Conservation (phyloP, 2,113 vertebrate genomes). For the Myiagra hebetior region DNA sequence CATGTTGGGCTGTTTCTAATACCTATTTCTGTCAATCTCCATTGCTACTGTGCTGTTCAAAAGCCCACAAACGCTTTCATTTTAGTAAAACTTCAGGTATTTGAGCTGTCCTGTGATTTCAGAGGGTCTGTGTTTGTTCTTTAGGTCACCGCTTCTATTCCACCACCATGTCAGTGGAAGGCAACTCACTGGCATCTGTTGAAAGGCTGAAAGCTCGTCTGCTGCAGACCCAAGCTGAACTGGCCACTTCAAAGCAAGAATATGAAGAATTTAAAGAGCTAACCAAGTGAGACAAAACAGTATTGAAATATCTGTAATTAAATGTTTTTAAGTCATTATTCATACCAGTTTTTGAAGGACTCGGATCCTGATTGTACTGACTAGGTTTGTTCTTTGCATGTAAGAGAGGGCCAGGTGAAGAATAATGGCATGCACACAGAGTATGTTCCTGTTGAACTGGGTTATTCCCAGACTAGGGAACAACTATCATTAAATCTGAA, state of each 20-base stretch:
- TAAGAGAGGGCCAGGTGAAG: background rate
- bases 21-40: background rate
- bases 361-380: background rate
- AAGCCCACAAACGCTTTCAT: background rate
- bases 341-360: background rate
- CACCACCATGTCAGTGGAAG: constrained; percentile 64
- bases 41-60: background rate
- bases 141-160: constrained; percentile 71
- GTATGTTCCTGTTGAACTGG: background rate
- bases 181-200: constrained; percentile 57
- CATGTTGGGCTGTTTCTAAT: background rate
- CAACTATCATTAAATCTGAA: background rate
- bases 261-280: constrained; percentile 92
- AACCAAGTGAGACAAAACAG: constrained; percentile 79
- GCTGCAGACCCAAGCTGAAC: constrained; percentile 84
- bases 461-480: background rate
- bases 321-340: background rate
- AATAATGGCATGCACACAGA: background rate
- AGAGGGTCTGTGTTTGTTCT: background rate
- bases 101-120: background rate
- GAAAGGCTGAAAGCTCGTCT: constrained; percentile 86
- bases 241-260: constrained; percentile 83
- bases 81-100: background rate
- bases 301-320: background rate
- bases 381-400: background rate